Evolutionary conservation across 2,797 vertebrate genomes (phyloP).

Genomic region (Aulostomus chinensis): DNA sequence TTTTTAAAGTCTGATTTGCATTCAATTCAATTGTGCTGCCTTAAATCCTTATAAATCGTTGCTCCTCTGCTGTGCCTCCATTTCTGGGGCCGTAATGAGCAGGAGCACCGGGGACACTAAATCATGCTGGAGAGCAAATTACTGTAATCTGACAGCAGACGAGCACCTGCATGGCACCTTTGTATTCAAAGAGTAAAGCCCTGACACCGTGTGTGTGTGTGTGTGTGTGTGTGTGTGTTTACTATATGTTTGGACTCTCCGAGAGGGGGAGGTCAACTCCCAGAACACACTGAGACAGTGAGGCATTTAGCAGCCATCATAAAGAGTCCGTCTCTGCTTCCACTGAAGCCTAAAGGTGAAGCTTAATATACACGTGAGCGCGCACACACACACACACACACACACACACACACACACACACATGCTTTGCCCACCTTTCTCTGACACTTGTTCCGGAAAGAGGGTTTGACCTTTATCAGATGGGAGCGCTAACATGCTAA

Average conservation of each 20-base stretch:
- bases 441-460: constrained; percentile 32
- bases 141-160: constrained; percentile 63
- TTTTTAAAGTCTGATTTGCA: constrained; percentile 51
- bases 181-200: constrained; percentile 29
- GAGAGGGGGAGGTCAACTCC: constrained; percentile 39
- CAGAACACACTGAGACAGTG: constrained; percentile 27
- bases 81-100: constrained; percentile 48
- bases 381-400: constrained; percentile 12
- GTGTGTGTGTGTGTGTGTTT: constrained; percentile 2
- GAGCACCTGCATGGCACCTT: constrained; percentile 52
- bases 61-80: constrained; percentile 19
- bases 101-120: constrained; percentile 40
- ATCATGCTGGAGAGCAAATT: constrained; percentile 65
- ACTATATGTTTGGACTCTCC: constrained; percentile 11
- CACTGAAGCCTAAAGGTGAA: constrained; percentile 55
- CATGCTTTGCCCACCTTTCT: constrained; percentile 18
- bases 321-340: constrained; percentile 19
- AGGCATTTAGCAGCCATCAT: constrained; percentile 50
- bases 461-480: constrained; percentile 76
- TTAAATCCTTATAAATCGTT: constrained; percentile 53
- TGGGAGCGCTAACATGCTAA: constrained; percentile 66
- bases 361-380: constrained; percentile 54
- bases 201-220: background rate
- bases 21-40: constrained; percentile 50
- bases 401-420: background rate